Evolutionary conservation across 2,113 vertebrate species (phyloP), one percentile per base, ranked within the genome.

Genomic region (Cathartes aura): DNA sequence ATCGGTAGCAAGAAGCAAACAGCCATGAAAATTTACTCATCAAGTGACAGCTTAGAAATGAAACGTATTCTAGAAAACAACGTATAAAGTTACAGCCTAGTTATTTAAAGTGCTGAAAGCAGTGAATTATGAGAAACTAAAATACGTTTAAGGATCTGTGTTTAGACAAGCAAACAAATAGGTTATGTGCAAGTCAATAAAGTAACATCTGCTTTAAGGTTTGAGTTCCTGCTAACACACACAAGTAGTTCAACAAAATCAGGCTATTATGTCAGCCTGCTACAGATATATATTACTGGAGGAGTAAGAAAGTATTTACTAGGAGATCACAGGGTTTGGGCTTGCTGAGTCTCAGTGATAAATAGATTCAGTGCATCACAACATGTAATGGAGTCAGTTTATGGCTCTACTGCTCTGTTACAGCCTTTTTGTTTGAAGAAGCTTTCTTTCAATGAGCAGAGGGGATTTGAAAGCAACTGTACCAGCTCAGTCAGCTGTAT

Each of bases 321-420:
- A 38, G 79, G 40, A 70, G 17, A 50, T 42, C 26, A 15, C 22
- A 73, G 16, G 52, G 45, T 1, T 71, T 59, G 34, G 34, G 24
- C n/a, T 75, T 43, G 40, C 27, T 42, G 32, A 50, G 17, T 15
- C 16, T 30, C 16, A 22, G 59, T 3, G 5, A 71, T 30, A 63
- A 59, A 73, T 11, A 36, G 34, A 59, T 71, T 36, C 34, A 15
- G 27, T 4, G 14, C 26, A 8, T 42, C 21, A 36, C 22, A 34
- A 13, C 5, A 3, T 2, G 3, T 18, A 40, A 63, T 1, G 2
- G 34, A 60, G 40, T 6, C 34, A 38, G 8, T 27, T 58, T 15
- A 12, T 4, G 27, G 27, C 23, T 68, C 60, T 63, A 3, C 43
- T 42, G 34, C 53, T 63, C 43, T 48, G 3, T 32, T 42, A 38